Base-by-base conservation (phyloP, 2,113 vertebrate genomes). In the Saccopteryx bilineata region DNA sequence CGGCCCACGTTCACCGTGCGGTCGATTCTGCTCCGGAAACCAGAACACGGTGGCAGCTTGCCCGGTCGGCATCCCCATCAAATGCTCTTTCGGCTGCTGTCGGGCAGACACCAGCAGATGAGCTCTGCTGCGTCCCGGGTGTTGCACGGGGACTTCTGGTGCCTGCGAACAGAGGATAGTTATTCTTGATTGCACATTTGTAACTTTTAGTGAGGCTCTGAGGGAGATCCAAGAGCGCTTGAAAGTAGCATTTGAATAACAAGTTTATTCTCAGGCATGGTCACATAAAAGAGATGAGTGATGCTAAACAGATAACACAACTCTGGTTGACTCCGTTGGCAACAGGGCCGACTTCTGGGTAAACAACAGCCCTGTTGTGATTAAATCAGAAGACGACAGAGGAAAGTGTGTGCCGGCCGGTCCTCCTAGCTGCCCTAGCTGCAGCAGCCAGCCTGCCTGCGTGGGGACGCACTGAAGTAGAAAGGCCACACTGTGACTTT, bases 241-340 rank as follows among this genome's bases (percentile, higher is more conserved):
- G 85, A 80, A 91, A 87, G 93, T 69, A 66, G 14, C 56, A 33
- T 66, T 83, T 75, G 92, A 88, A n/a, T 90, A 93, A 50, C 75
- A 87, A 89, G 80, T 87, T 76, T 65, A 83, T 61, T 65, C 91
- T 76, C 23, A 0, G 83, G 54, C 72, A 23, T 13, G 17, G 31
- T 58, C 23, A 23, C 78, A 61, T 86, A 17, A 94, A 94, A 94
- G 69, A 89, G 48, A 84, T 33, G 92, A 87, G 23, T 33, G 18
- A 89, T 54, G 68, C 90, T 91, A 76, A 68, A 13, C 90, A 86
- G 39, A 56, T 66, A 75, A 31, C 58, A n/a, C 54, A 13, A 0
- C 75, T 72, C 90, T 61, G 21, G 12, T 83, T 63, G 21, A 11
- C 23, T 8, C 74, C 75, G 0, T 15, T 61, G 79, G 91, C 92